Percentiles rank a stretch among this genome's conserved stretches.
These are phyloP conservation scores for Zaprionus capensis DNA, from an alignment of 1,140 invertebrate species.

Conservation along the genomic window DNA sequence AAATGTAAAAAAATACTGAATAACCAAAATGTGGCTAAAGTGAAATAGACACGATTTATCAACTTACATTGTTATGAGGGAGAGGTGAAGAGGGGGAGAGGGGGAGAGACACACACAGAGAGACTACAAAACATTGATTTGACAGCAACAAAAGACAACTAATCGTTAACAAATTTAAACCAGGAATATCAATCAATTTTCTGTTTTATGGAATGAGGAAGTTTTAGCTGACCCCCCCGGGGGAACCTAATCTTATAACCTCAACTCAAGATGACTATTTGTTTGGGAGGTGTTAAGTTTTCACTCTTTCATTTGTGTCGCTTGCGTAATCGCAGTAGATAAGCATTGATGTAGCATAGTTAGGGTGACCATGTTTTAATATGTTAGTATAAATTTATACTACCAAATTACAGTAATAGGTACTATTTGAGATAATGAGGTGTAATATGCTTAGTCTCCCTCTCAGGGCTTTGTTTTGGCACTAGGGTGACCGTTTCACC, in stretches of 20 bases:
- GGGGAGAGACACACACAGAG: background rate
- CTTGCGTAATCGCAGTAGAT: background rate
- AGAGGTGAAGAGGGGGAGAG: background rate
- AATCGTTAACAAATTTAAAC: slow-evolving; percentile 12
- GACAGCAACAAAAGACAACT: slow-evolving; percentile 11
- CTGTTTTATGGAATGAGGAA: background rate
- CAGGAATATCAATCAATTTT: slow-evolving; percentile 11
- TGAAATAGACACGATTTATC: slow-evolving; percentile 50
- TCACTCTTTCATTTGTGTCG: background rate
- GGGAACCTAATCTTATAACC: background rate
- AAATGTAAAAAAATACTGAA: slow-evolving; percentile 10
- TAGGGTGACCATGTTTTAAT: background rate
- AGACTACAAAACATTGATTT: slow-evolving; percentile 1
- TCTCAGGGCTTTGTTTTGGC: background rate
- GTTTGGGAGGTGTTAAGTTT: background rate
- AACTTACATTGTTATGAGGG: background rate
- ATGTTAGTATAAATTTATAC: no score
- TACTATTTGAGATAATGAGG: no score
- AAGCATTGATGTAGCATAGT: background rate
- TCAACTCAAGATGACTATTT: background rate
- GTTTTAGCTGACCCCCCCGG: background rate
- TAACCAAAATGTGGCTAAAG: slow-evolving; percentile 30
- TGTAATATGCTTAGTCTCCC: no score
- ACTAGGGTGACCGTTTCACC: background rate
- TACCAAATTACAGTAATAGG: no score